These are phyloP conservation scores for Platygyra sinensis DNA, from an alignment of 64 coral and sea anemone species.

Conservation along the genomic window DNA sequence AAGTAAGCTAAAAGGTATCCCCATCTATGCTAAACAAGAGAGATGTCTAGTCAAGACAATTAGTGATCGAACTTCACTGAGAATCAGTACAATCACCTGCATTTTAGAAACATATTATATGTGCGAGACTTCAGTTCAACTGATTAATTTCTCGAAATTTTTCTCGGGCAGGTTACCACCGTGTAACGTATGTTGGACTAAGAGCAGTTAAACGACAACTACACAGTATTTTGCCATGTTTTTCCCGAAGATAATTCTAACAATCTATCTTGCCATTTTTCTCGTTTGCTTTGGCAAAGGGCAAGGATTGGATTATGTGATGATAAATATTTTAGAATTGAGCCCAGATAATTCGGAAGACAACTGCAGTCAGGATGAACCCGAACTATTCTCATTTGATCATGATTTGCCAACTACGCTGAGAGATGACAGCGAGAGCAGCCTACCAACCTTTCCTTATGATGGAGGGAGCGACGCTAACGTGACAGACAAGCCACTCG, in stretches of 20 bases:
- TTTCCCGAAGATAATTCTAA: background rate
- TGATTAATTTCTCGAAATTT: background rate
- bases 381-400: background rate
- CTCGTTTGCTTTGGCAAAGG: background rate
- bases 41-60: background rate
- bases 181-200: background rate
- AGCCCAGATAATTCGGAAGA: too few species aligned
- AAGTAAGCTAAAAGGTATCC: too few species aligned
- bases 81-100: background rate
- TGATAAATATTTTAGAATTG: slow-evolving; percentile 8
- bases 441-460: background rate
- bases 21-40: too few species aligned
- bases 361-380: too few species aligned
- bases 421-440: background rate
- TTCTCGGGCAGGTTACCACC: too few species aligned
- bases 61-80: background rate
- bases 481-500: background rate
- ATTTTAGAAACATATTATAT: background rate
- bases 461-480: background rate
- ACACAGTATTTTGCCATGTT: background rate
- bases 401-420: background rate
- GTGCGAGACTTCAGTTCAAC: background rate
- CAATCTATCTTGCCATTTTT: background rate
- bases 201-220: background rate
- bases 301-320: background rate